Evolutionary conservation across 2,113 vertebrate genomes (phyloP), one percentile per base, ranked within the genome.

Genomic region (Ammodytes dubius): DNA sequence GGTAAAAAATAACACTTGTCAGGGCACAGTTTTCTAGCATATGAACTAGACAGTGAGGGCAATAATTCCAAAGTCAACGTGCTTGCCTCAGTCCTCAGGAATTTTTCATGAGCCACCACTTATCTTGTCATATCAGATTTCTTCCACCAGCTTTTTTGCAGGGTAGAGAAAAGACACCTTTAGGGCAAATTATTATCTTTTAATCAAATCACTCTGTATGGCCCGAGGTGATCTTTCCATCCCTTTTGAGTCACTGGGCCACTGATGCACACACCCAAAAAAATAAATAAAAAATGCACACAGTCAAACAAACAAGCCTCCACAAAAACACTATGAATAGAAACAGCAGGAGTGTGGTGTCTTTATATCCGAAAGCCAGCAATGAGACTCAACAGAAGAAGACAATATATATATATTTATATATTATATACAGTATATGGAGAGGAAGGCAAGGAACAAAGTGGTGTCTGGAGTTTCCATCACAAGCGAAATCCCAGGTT

Each of bases 71-170:
- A 91, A 90, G 88, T 90, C 93, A 92, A 94, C 90, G 88, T 86
- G 87, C 87, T 92, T 87, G 66, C 90, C 87, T 91, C 85, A 87
- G 86, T 90, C 86, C 89, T 93, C 79, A 91, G 91, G 92, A 94
- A 94, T 95, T 90, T 94, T 94, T 95, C 90, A 94, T 94, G 93
- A 94, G 94, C 93, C 87, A 85, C 92, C 94, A 95, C 94, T 95
- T 94, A 94, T 93, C 94, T 91, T 94, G 94, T 95, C 92, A 92
- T 94, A 95, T 94, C 88, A 89, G 78, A 92, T 95, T 93, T 93
- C 92, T 94, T 93, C 90, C 90, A 89, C 85, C 49, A 81, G 84
- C 77, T 63, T 87, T 91, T 88, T 86, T 83, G 59, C 43, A 90
- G 77, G 58, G 83, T 86, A 79, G 63, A 89, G 85, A 93, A 94